A percentile compares a stretch with the other conserved stretches of the same genome.
Evolutionary conservation across 2,797 vertebrate genomes (phyloP).

Genomic region (Tarsius wallacei): DNA sequence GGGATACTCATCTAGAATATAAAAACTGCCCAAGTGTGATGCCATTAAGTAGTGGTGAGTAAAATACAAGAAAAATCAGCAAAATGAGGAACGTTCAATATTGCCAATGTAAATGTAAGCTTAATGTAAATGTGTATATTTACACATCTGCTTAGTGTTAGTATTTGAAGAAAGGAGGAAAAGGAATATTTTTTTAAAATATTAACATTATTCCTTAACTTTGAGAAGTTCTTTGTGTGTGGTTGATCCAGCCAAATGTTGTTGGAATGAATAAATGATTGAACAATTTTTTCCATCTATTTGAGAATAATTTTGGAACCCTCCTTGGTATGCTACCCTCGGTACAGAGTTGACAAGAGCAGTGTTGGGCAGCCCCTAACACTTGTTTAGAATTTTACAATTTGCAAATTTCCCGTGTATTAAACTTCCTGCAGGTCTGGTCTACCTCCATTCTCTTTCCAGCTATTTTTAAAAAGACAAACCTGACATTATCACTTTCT

Average conservation of each 20-base stretch:
- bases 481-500: background rate
- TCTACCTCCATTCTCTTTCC: background rate
- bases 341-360: background rate
- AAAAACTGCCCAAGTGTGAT: background rate
- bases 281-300: background rate
- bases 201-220: background rate
- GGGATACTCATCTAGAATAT: background rate
- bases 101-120: background rate
- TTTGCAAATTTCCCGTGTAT: background rate
- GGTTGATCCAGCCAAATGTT: background rate
- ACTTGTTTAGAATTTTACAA: background rate
- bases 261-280: background rate
- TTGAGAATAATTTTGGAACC: background rate
- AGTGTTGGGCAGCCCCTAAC: background rate
- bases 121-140: background rate
- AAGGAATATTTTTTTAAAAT: background rate
- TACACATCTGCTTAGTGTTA: background rate
- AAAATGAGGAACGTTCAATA: background rate
- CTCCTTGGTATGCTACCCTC: background rate
- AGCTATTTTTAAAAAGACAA: constrained; percentile 1
- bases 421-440: background rate
- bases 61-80: background rate
- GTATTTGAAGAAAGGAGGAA: background rate
- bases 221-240: background rate
- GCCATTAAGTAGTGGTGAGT: background rate